These are phyloP conservation scores for Peromyscus leucopus DNA, from an alignment of 2,113 vertebrate species.

Conservation along the genomic window DNA sequence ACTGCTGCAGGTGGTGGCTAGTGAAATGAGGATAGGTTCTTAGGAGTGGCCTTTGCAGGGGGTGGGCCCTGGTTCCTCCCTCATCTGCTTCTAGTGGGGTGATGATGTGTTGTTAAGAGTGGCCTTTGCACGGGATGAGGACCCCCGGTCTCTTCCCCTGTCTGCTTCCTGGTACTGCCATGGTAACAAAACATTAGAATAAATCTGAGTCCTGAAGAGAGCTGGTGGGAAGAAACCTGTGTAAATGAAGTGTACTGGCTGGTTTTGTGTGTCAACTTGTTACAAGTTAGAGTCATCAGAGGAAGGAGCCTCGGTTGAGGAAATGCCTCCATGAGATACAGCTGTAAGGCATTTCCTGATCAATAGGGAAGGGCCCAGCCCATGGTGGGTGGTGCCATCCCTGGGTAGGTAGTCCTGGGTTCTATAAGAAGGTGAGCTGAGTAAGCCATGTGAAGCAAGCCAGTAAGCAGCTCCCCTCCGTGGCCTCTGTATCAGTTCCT, in stretches of 20 bases:
- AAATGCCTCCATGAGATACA: neutral
- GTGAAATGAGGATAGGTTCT: neutral
- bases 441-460: no score
- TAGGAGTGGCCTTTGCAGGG: neutral
- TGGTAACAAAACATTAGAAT: neutral
- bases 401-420: no score
- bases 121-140: no score
- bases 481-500: no score
- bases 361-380: no score
- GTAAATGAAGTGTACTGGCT: neutral
- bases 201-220: neutral
- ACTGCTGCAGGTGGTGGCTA: neutral
- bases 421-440: no score
- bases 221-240: neutral
- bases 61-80: neutral
- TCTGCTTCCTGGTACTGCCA: neutral
- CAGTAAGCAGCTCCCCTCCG: no score
- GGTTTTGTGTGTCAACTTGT: neutral
- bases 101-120: neutral
- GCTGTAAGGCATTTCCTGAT: neutral
- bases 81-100: no score
- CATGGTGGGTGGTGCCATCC: no score
- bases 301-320: neutral
- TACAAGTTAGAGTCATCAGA: neutral
- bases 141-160: neutral